Percentiles rank a stretch among this genome's conserved stretches.
phyloP scores from a whole-genome alignment of 1,140 invertebrate species.

The Coenobita brevimanus region DNA sequence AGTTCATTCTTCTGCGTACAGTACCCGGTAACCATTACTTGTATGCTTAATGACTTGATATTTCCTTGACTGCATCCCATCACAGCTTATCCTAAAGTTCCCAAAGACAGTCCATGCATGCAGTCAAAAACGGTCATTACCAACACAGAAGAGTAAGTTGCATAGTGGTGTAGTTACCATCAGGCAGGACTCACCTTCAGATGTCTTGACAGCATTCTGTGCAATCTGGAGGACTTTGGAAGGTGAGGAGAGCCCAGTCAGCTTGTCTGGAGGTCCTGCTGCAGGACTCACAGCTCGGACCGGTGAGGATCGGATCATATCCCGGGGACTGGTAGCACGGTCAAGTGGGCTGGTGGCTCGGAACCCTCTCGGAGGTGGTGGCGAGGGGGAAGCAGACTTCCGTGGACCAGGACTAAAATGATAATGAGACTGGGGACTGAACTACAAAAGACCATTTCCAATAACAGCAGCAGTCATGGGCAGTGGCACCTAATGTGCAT shows the following conservation, averaged over 20 bases:
- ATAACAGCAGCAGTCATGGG: no score
- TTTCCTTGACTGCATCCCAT: no score
- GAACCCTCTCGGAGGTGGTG: constrained; percentile 1
- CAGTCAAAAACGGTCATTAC: not conserved
- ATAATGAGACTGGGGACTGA: no score
- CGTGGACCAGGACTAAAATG: constrained; percentile 31
- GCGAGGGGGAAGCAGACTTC: constrained; percentile 42
- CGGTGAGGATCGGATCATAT: constrained; percentile 25
- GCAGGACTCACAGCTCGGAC: constrained; percentile 27
- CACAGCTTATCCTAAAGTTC: no score
- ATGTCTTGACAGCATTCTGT: constrained; percentile 60
- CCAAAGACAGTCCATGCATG: not conserved
- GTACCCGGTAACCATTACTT: no score
- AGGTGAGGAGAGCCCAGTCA: constrained; percentile 61
- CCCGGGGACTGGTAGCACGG: constrained; percentile 42
- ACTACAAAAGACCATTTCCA: no score
- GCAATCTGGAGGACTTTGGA: constrained; percentile 64
- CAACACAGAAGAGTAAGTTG: not conserved
- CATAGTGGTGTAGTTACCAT: not conserved
- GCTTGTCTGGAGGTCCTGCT: constrained; percentile 22
- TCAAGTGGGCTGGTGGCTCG: constrained; percentile 8
- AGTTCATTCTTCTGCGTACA: no score
- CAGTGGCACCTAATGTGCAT: no score
- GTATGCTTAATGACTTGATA: no score
- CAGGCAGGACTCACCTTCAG: constrained; percentile 55